phyloP scores from a whole-genome alignment of 2,797 vertebrate genomes.

The Cynodonichthys magdalenae region DNA sequence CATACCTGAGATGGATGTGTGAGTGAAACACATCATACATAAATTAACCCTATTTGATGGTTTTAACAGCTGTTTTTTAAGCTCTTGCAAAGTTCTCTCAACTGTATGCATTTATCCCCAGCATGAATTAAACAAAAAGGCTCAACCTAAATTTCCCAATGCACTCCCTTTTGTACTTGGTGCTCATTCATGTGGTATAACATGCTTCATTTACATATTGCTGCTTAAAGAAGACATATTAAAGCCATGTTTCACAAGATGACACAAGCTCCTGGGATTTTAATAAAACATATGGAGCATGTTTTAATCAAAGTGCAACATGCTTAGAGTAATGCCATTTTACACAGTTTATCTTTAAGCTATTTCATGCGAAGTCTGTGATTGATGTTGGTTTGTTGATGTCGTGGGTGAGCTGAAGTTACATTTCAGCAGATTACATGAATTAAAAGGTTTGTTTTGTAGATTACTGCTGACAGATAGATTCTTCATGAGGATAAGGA shows the following conservation, averaged over 20 bases:
- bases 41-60: conserved; percentile 29
- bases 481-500: not conserved
- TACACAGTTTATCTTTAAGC: too few relatives aligned
- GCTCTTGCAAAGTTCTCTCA: conserved; percentile 7
- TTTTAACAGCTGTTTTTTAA: conserved; percentile 20
- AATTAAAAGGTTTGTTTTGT: not conserved
- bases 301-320: not conserved
- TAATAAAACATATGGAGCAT: not conserved
- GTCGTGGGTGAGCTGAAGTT: not conserved
- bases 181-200: not conserved
- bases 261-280: not conserved
- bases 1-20: conserved; percentile 17
- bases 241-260: not conserved
- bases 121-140: conserved; percentile 33
- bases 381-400: not conserved
- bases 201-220: not conserved
- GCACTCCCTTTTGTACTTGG: not conserved
- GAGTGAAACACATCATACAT: conserved; percentile 17
- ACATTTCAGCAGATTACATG: not conserved
- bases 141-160: not conserved
- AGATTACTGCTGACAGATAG: not conserved
- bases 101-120: conserved; percentile 35
- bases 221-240: not conserved
- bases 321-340: not conserved
- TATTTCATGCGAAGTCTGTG: not conserved